Evolutionary conservation across 2,113 vertebrate genomes (phyloP), one percentile per base, ranked within the genome.

Genomic region (Antechinus flavipes): DNA sequence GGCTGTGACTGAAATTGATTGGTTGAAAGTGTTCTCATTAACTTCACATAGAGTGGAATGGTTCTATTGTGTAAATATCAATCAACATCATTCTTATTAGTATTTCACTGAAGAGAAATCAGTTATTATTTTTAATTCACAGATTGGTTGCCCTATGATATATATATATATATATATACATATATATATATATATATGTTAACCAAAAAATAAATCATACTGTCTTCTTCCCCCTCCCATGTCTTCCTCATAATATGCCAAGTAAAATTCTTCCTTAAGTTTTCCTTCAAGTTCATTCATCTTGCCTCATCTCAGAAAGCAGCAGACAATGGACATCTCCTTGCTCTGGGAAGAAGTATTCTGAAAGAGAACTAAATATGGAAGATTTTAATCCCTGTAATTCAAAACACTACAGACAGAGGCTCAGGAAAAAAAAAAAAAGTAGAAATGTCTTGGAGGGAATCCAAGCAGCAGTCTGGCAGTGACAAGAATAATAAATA

Each of bases 361-460:
- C 50, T 14, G 42, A 97, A 98, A 96, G 5, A 53, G 9, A 4
- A 76, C 91, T 89, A 92, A 90, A 92, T 47, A 68, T 8, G 93
- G 95, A 96, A 94, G 1, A 92, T 93, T 97, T 93, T 95, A 96
- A 97, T 96, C 89, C 96, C 96, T 94, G 26, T 68, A 94, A 91
- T 68, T 56, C 23, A 91, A 55, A 92, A 54, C 3, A 53, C 4
- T 68, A 50, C 25, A 95, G 93, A 50, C 19, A 96, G 54, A 95
- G 25, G 55, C 35, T 94, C 14, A 90, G 5, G 14, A 94, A 84
- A 97, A 97, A 94, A 84, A 97, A 97, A 95, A 84, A 97, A 97
- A 95, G 55, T 6, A 96, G 89, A 95, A 94, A 96, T 93, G 0
- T 47, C n/a, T 95, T 97, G 90, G 54, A 96, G 3, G 1, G 54